Evolutionary conservation across 2,113 vertebrate genomes (phyloP), one percentile per base, ranked within the genome.

Genomic region (Lagopus leucura): DNA sequence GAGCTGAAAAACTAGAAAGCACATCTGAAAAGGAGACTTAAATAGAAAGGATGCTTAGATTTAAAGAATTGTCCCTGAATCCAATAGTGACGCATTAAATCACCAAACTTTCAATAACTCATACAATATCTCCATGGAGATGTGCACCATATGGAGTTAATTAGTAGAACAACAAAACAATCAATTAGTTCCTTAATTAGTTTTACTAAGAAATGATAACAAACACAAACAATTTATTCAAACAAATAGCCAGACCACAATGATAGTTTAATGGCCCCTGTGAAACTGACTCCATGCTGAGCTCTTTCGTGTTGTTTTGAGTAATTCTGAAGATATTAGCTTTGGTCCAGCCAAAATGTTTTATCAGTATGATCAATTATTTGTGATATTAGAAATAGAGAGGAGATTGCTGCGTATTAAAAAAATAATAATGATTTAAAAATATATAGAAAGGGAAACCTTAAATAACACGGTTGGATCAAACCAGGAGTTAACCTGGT

Each of bases 111-210:
- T 96, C 97, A 95, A 97, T 98, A 98, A 98, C 97, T 98, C 98
- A 97, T 96, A 96, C 96, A 95, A 95, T 94, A 98, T 98, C 98
- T 98, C 97, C 96, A 98, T 98, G 97, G 98, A 98, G 98, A 98
- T 97, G 96, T 93, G 97, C 97, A 98, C 98, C 98, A 98, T 98
- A 98, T 97, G 98, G 97, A 98, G 98, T 98, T 98, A 98, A 98
- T 98, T 98, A 98, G 97, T 92, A 97, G 97, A 96, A 97, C 97
- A 98, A 98, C 97, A 98, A 98, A 98, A 97, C 98, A 98, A 98
- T 98, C 98, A 98, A 98, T 98, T 98, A 98, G 97, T 98, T 97
- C 93, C 97, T 97, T 98, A 98, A 98, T 98, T 98, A 98, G 97
- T 98, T 98, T 98, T 97, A 96, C 97, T 83, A 96, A 98, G 97